Evolutionary conservation across 2,797 vertebrate species (phyloP).

Genomic region (Myoxocephalus aenaeus): DNA sequence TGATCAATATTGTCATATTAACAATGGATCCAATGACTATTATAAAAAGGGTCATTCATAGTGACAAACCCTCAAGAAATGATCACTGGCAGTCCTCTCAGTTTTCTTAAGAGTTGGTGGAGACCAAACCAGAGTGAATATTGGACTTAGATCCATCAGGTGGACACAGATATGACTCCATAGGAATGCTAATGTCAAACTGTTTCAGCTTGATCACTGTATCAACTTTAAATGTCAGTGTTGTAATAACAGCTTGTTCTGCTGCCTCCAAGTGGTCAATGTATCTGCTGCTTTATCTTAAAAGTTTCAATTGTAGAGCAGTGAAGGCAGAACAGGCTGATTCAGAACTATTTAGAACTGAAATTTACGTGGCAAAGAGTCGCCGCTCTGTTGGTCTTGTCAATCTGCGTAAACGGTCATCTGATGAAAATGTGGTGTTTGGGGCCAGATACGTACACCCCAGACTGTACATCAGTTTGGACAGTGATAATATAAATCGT

Average conservation of each 20-base stretch:
- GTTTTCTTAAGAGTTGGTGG: no score
- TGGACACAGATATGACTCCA: not conserved
- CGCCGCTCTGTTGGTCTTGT: not conserved
- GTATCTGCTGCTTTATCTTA: no score
- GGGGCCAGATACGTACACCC: not conserved
- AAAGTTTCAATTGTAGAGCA: no score
- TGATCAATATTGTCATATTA: no score
- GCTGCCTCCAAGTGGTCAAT: no score
- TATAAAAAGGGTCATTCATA: no score
- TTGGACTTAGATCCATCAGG: not conserved
- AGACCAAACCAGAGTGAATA: not conserved
- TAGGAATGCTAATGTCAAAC: not conserved
- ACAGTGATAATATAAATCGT: no score
- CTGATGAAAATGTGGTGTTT: not conserved
- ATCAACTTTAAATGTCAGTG: no score
- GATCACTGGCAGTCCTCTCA: no score
- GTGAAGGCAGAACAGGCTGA: not conserved
- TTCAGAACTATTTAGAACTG: not conserved
- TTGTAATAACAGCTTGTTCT: no score
- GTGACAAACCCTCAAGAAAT: no score
- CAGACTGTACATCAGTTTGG: not conserved
- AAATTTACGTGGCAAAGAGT: not conserved
- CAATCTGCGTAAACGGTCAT: not conserved
- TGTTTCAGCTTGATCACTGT: not conserved
- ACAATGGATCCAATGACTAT: no score